phyloP scores from a whole-genome alignment of 2,797 vertebrate genomes.

The Martes flavigula region DNA sequence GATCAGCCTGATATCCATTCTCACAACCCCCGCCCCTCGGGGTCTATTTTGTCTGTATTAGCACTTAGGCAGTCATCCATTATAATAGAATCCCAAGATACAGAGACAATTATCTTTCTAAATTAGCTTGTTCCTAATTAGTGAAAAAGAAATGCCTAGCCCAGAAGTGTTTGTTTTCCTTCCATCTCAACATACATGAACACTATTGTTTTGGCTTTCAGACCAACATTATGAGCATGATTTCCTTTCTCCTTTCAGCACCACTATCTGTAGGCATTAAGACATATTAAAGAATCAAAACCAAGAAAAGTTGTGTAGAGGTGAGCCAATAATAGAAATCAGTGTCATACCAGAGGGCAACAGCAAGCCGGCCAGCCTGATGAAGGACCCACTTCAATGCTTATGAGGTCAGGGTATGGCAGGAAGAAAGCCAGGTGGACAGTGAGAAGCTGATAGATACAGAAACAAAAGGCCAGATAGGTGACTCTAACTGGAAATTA shows the following conservation, averaged over 20 bases:
- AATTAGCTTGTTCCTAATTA: conserved; percentile 68
- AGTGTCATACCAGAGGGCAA: neutral
- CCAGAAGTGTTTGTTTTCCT: conserved; percentile 58
- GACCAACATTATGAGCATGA: neutral
- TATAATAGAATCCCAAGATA: conserved; percentile 61
- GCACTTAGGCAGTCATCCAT: conserved; percentile 60
- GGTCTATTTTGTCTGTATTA: conserved; percentile 56
- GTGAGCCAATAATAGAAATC: neutral
- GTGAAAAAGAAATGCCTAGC: conserved; percentile 36
- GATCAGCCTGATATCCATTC: neutral
- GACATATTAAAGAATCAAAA: neutral
- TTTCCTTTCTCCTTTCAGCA: neutral
- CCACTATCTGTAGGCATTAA: neutral
- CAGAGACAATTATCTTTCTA: conserved; percentile 72
- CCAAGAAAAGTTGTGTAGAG: neutral
- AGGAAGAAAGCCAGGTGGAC: neutral
- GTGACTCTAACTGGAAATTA: neutral
- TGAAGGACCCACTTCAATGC: neutral
- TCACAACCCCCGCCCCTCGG: neutral
- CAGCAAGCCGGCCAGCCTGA: neutral
- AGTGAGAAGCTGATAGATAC: neutral
- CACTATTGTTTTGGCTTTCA: conserved; percentile 13
- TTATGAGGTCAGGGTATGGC: neutral
- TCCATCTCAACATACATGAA: neutral
- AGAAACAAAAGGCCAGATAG: neutral